Conservation (phyloP, 2,113 vertebrate genomes). For the Macaca nemestrina region DNA sequence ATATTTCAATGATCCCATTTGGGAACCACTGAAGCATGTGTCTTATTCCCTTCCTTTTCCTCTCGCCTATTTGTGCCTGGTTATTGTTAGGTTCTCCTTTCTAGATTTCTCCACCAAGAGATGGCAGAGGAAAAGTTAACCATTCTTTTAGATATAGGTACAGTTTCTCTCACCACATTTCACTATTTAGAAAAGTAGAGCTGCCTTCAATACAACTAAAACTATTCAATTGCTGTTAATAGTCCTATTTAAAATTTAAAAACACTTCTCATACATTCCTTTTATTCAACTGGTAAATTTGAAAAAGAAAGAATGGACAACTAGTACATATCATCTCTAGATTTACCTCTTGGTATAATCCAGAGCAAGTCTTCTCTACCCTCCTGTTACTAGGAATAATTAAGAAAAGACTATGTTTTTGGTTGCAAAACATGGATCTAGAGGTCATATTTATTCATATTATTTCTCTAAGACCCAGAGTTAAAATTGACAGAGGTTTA, state of each 20-base stretch:
- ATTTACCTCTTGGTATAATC: not conserved
- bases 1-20: not conserved
- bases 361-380: not conserved
- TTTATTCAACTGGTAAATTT: not conserved
- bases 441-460: slow-evolving; percentile 13
- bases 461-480: not conserved
- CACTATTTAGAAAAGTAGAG: not conserved
- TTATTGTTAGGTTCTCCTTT: slow-evolving; percentile 11
- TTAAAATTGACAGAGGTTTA: not conserved
- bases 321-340: not conserved
- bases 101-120: not conserved
- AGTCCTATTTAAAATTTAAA: not conserved
- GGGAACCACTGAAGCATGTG: not conserved
- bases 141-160: not conserved
- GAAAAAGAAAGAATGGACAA: not conserved
- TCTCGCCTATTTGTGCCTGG: not conserved
- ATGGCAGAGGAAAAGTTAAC: not conserved
- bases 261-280: not conserved
- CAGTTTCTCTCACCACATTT: not conserved
- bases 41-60: not conserved
- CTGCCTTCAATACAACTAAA: not conserved
- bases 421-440: not conserved
- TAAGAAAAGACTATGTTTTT: not conserved
- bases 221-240: not conserved
- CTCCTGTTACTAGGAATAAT: not conserved